Evolutionary conservation across 2,113 vertebrate genomes (phyloP).

Genomic region (Nibea albiflora): DNA sequence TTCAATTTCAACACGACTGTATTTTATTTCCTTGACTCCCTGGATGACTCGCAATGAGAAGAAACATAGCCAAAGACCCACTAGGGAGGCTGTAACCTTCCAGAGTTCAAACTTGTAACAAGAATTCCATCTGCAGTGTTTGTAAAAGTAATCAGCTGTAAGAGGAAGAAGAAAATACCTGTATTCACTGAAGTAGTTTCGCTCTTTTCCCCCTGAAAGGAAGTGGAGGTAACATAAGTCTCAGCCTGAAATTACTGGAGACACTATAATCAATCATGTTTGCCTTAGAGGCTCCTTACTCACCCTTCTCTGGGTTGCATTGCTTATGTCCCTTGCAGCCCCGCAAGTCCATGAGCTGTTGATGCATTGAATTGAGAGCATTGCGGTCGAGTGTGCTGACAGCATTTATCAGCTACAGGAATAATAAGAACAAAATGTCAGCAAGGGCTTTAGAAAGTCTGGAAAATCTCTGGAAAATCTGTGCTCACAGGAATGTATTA

Average conservation of each 20-base stretch:
- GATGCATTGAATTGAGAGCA: conserved; percentile 90
- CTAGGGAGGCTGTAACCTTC: conserved; percentile 47
- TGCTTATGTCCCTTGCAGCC: conserved; percentile 95
- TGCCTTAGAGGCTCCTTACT: conserved; percentile 45
- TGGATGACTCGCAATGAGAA: conserved; percentile 29
- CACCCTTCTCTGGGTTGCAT: conserved; percentile 95
- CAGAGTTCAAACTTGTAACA: conserved; percentile 49
- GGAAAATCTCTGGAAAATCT: conserved; percentile 13
- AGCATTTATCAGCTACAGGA: conserved; percentile 90
- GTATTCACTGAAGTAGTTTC: conserved; percentile 93
- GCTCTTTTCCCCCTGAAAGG: conserved; percentile 90
- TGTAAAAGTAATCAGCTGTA: conserved; percentile 60
- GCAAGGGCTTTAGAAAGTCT: conserved; percentile 21
- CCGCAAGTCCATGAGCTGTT: conserved; percentile 93
- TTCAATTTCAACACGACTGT: conserved; percentile 45
- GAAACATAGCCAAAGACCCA: conserved; percentile 56
- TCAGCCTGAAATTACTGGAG: conserved; percentile 6
- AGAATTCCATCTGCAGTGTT: conserved; percentile 60
- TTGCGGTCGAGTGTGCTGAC: conserved; percentile 91
- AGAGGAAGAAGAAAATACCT: conserved; percentile 83
- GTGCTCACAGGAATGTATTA: conserved; percentile 24
- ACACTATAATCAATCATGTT: conserved; percentile 42
- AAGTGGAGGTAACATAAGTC: conserved; percentile 49
- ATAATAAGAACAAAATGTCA: conserved; percentile 50
- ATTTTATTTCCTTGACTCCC: conserved; percentile 40